Evolutionary conservation across 2,888 invertebrate genomes (phyloP), one percentile per base, ranked within the genome.

Genomic region (Cremastinae sp.): DNA sequence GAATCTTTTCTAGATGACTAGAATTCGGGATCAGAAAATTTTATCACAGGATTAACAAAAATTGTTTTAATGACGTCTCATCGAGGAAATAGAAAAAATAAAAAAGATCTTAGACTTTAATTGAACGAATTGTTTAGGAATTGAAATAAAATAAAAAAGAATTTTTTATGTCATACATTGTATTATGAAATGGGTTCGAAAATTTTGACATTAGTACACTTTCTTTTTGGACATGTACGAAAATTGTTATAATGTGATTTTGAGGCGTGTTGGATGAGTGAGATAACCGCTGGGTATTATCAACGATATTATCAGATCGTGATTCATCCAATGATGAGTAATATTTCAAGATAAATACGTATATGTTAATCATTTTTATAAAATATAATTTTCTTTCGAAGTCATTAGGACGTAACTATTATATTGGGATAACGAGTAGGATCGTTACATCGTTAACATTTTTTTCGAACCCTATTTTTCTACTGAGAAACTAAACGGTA

Each of bases 311-410:
- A 72, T 72, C 72, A 51, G 51, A 65, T 35, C 37, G 20, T 75
- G 75, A 75, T 56, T 75, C 75, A 59, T 49, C 51, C 51, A 3
- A 59, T 51, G 68, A 76, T 76, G 76, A 73, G 64, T 73, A 76
- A 76, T 53, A 10, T 49, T 14, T 8, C 41, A 20, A 59, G 72
- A 61, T 66, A 66, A 20, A 20, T 56, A 12, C 22, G 22, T 35
- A 47, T 41, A 41, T 59, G 39, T 12, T 55, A 28, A 28, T 43
- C 28, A 28, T 37, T 7, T 12, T 45, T 12, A 14, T 22, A 53
- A 37, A 62, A 62, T 62, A 37, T 22, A 8, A 39, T 43, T 49
- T 65, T 47, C 45, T 22, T 10, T 7, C 0, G n/a, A 5, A 14
- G 65, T 53, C 65, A 65, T 61, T 71, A 69, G 56, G 39, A 20